Conservation (phyloP, 1,140 invertebrate genomes). For the Tribolium castaneum region DNA sequence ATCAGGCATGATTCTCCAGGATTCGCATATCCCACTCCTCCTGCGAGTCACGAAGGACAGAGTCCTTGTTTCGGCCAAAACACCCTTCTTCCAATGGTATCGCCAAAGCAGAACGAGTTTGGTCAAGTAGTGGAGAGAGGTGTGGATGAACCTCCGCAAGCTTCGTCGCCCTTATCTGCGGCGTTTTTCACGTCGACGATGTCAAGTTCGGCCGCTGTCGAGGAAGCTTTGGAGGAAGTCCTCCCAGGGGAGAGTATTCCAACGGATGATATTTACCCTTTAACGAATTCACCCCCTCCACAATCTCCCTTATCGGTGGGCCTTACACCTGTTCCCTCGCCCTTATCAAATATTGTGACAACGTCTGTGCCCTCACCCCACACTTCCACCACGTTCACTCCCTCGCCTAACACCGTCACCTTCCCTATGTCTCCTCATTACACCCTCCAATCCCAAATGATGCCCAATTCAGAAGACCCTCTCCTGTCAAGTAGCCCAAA, state of each 20-base stretch:
- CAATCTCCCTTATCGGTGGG: slow-evolving; percentile 69
- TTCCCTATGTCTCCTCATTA: slow-evolving; percentile 69
- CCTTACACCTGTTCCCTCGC: slow-evolving; percentile 70
- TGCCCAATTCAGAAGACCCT: slow-evolving; percentile 88
- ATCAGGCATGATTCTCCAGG: slow-evolving; percentile 72
- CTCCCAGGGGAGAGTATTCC: slow-evolving; percentile 78
- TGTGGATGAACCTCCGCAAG: slow-evolving; percentile 71
- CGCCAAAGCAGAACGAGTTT: slow-evolving; percentile 64
- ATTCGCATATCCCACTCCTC: slow-evolving; percentile 84
- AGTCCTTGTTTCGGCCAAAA: slow-evolving; percentile 69
- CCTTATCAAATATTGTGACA: slow-evolving; percentile 67
- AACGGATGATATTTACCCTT: slow-evolving; percentile 71
- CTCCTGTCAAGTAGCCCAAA: slow-evolving; percentile 83
- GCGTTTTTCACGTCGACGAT: slow-evolving; percentile 88
- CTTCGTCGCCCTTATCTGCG: slow-evolving; percentile 78
- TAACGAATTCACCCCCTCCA: slow-evolving; percentile 73
- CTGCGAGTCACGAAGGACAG: slow-evolving; percentile 83
- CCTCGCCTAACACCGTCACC: slow-evolving; percentile 58
- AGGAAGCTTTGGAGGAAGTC: slow-evolving; percentile 83
- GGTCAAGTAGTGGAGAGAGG: slow-evolving; percentile 65
- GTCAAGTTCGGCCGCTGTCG: slow-evolving; percentile 85
- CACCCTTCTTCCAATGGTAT: slow-evolving; percentile 63
- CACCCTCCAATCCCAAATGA: slow-evolving; percentile 77
- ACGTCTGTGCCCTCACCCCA: slow-evolving; percentile 68
- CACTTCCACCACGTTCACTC: slow-evolving; percentile 65